Evolutionary conservation across 2,797 vertebrate genomes (phyloP), one percentile per base, ranked within the genome.

Genomic region (Danio choprae): DNA sequence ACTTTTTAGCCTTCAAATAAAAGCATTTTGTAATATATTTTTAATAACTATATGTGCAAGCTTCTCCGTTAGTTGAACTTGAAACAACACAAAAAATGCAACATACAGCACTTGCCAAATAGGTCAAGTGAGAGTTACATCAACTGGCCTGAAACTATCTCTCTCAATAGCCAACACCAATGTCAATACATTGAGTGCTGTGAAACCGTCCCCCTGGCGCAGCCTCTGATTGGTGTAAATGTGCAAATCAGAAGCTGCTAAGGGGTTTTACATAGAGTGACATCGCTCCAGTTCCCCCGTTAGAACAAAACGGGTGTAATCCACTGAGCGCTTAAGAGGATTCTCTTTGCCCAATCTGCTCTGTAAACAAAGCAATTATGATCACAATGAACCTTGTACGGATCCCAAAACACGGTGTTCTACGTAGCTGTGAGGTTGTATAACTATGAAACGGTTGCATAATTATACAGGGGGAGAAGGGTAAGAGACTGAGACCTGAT

Each of bases 251-350:
- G 76, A 58, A 72, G 44, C 82, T 81, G 81, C 46, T 70, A 7
- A 69, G 59, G 71, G 63, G 58, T 10, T 71, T 81, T 50, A 81
- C 50, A 74, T 18, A 67, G 41, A 81, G 70, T 36, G 60, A 67
- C 63, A 55, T 41, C 7, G 67, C 76, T 74, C 65, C 56, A 59
- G 60, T 63, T 84, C 64, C 76, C 83, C 55, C 20, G 70, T 83
- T 81, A 82, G 62, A 83, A 69, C 79, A 68, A 85, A 87, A 83
- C 53, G 62, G 80, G 0, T 77, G 70, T 89, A 88, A 90, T 90
- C 86, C 77, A 73, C 36, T 80, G 63, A 88, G 77, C 79, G 75
- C 81, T 72, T 87, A 89, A 91, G 84, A 88, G 79, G 87, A 89
- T 91, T 85, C 70, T 10, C 58, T 64, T 77, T 20, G 41, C 48